These are phyloP conservation scores for Aphaenogaster floridana DNA, from an alignment of 1,140 invertebrate species.

Conservation along the genomic window DNA sequence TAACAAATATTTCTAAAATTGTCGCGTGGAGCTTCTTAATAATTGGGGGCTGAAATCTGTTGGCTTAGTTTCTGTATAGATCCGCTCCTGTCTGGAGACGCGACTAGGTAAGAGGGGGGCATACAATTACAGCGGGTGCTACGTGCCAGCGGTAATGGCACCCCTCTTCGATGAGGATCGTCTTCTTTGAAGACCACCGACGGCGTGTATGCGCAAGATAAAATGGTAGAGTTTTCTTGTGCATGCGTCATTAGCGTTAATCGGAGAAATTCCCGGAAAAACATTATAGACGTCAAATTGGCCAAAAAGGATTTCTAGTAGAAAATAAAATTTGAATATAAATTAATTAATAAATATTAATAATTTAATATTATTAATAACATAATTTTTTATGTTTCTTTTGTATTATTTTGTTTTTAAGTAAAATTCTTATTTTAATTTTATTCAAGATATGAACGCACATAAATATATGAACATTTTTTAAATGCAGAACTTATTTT, in stretches of 20 bases:
- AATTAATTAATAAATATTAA: constrained; percentile 10
- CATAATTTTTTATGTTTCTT: constrained; percentile 7
- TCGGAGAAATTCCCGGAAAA: background rate
- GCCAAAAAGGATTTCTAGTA: background rate
- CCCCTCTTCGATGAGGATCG: constrained; percentile 16
- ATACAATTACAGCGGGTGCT: constrained; percentile 47
- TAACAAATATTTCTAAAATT: constrained; percentile 4
- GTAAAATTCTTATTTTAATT: background rate
- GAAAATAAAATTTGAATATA: background rate
- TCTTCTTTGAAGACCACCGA: constrained; percentile 44
- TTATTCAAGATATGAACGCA: background rate
- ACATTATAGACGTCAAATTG: background rate
- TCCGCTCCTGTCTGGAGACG: background rate
- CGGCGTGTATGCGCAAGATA: background rate
- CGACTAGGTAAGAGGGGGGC: background rate
- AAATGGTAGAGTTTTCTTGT: background rate
- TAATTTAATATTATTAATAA: constrained; percentile 13
- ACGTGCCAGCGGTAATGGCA: constrained; percentile 36
- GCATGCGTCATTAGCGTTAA: background rate
- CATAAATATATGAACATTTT: background rate
- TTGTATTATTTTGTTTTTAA: background rate
- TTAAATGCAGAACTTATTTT: background rate
- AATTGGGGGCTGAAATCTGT: background rate
- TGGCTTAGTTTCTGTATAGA: constrained; percentile 8
- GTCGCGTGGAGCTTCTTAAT: background rate